These are phyloP conservation scores for Pelecanoides urinatrix DNA, from an alignment of 2,113 vertebrate genomes.

Conservation along the genomic window DNA sequence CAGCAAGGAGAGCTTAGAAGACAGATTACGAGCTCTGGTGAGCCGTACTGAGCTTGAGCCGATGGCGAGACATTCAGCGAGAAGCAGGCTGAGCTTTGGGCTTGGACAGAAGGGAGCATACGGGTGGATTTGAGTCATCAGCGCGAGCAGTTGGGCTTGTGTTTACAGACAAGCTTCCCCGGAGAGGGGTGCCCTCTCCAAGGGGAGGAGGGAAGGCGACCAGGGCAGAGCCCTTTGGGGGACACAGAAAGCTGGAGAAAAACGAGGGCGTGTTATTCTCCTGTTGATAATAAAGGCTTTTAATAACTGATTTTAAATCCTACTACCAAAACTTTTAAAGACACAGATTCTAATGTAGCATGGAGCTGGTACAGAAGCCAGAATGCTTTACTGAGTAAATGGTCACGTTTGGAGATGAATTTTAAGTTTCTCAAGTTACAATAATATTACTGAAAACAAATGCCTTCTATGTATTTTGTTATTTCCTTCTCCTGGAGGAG, in stretches of 20 bases:
- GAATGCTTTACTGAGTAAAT: not conserved
- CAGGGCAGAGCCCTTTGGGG: not conserved
- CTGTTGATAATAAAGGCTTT: not conserved
- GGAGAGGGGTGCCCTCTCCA: not conserved
- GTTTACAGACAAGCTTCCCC: not conserved
- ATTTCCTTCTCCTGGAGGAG: not conserved
- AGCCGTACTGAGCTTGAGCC: slow-evolving; percentile 13
- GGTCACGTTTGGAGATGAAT: not conserved
- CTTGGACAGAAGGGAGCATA: slow-evolving; percentile 8
- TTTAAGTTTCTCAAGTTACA: not conserved
- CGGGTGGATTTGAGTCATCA: not conserved
- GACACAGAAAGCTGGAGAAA: not conserved
- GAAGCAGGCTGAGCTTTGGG: slow-evolving; percentile 6
- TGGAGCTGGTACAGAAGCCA: not conserved
- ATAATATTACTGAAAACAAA: not conserved
- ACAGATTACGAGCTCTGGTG: not conserved
- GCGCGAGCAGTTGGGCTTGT: not conserved
- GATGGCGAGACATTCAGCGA: not conserved
- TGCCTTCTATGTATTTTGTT: not conserved
- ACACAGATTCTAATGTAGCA: not conserved
- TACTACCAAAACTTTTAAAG: not conserved
- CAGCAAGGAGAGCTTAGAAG: not conserved
- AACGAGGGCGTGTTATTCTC: not conserved
- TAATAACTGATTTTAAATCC: not conserved
- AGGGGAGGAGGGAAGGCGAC: not conserved